A percentile compares a stretch with the other conserved stretches of the same genome.
Conservation (phyloP, 2,113 vertebrate genomes). For the Cathartes aura region DNA sequence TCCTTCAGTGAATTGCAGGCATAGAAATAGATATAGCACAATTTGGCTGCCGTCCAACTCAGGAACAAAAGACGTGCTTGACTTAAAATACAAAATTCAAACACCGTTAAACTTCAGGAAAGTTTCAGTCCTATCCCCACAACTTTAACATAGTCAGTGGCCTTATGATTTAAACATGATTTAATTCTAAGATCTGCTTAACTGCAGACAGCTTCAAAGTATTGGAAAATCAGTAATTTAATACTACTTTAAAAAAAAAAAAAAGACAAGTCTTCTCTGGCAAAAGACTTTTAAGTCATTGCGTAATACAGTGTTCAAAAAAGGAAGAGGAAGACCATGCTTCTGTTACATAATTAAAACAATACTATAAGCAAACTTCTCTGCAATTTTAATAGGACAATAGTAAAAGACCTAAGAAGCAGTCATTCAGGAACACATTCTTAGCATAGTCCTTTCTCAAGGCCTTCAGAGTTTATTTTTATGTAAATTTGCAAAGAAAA, state of each 20-base stretch:
- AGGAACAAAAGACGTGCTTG: background rate
- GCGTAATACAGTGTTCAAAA: background rate
- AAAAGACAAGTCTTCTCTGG: background rate
- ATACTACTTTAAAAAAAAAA: background rate
- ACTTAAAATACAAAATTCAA: conserved; percentile 2
- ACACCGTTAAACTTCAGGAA: background rate
- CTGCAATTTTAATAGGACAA: background rate
- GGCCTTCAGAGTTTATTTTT: conserved; percentile 4
- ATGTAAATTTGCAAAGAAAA: conserved; percentile 4
- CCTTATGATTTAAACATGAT: conserved; percentile 16
- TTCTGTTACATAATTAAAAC: background rate
- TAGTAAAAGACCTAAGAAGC: background rate
- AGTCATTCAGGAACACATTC: background rate
- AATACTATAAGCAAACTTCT: background rate
- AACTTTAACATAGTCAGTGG: background rate
- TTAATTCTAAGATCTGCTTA: background rate
- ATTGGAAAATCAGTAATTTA: background rate
- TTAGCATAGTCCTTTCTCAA: background rate
- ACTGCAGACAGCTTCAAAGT: background rate
- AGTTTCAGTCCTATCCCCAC: background rate
- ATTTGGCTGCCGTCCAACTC: background rate
- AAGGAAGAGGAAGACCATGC: background rate
- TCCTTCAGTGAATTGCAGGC: too few species aligned
- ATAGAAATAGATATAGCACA: background rate
- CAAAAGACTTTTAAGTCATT: background rate